Conservation (phyloP, 1,140 invertebrate genomes). For the Solen grandis region DNA sequence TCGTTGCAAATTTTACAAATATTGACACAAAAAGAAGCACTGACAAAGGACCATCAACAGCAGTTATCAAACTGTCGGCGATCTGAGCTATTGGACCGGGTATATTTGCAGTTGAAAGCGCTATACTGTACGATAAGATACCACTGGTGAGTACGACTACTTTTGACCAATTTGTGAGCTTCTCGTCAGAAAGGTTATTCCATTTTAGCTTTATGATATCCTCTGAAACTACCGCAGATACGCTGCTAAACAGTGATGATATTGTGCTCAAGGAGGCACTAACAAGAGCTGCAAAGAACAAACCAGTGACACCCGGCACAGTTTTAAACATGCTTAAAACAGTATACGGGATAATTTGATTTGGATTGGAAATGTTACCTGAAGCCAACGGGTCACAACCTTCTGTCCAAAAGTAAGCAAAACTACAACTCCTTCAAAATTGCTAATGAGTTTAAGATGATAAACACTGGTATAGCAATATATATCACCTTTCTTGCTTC, state of each 20-base stretch:
- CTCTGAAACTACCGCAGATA: slow-evolving; percentile 22
- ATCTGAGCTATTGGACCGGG: slow-evolving; percentile 28
- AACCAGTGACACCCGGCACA: slow-evolving; percentile 22
- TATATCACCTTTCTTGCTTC: slow-evolving; percentile 27
- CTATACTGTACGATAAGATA: not conserved
- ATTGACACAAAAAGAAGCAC: slow-evolving; percentile 36
- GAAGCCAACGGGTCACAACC: slow-evolving; percentile 44
- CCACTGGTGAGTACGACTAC: slow-evolving; percentile 2
- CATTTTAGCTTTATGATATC: not conserved
- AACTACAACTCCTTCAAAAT: slow-evolving; percentile 14
- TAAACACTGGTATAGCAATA: slow-evolving; percentile 15
- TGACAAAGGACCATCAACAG: slow-evolving; percentile 2
- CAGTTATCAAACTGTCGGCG: not conserved
- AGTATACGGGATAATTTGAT: slow-evolving; percentile 29
- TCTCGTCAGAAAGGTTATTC: not conserved
- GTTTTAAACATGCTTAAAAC: slow-evolving; percentile 33
- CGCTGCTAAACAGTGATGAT: slow-evolving; percentile 23
- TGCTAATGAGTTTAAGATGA: slow-evolving; percentile 2
- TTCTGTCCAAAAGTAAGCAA: slow-evolving; percentile 35
- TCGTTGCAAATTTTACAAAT: slow-evolving; percentile 26
- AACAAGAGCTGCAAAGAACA: slow-evolving; percentile 21
- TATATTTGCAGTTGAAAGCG: not conserved
- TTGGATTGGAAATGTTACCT: slow-evolving; percentile 33
- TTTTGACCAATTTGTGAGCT: slow-evolving; percentile 9
- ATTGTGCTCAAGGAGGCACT: slow-evolving; percentile 36